phyloP scores from a whole-genome alignment of 2,113 vertebrate species.

The Cinclus mexicanus region DNA sequence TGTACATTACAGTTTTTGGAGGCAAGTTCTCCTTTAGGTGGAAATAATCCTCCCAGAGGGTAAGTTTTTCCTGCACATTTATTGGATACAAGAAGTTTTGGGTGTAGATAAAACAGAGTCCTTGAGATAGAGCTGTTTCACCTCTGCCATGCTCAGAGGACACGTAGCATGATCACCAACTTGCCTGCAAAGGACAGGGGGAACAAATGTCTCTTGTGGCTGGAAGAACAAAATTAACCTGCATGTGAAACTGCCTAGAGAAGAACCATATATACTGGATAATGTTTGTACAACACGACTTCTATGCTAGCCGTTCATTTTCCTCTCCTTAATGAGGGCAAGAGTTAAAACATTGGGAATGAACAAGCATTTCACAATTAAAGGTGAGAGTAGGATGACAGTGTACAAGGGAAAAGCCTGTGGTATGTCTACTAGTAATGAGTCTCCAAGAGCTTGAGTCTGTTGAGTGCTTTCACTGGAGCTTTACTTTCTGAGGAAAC shows the following conservation, averaged over 20 bases:
- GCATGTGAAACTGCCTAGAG: background rate
- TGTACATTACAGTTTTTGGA: background rate
- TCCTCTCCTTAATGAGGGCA: background rate
- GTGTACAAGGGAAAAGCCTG: background rate
- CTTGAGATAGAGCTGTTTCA: background rate
- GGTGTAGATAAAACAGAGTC: background rate
- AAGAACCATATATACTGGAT: background rate
- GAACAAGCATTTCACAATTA: background rate
- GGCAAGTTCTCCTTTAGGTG: background rate
- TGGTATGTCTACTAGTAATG: background rate
- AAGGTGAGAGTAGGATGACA: background rate
- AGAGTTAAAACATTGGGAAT: background rate
- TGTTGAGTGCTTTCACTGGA: background rate
- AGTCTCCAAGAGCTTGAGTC: background rate
- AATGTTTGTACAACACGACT: background rate
- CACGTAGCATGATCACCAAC: background rate
- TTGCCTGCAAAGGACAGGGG: background rate
- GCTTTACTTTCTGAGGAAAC: background rate
- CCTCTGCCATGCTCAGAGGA: background rate
- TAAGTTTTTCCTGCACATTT: background rate
- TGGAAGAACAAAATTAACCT: background rate
- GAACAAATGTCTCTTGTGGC: background rate
- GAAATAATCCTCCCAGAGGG: background rate
- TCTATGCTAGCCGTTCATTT: background rate
- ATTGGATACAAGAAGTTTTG: background rate